Conservation (phyloP, 1,140 invertebrate species). For the Eurytemora carolleeae region DNA sequence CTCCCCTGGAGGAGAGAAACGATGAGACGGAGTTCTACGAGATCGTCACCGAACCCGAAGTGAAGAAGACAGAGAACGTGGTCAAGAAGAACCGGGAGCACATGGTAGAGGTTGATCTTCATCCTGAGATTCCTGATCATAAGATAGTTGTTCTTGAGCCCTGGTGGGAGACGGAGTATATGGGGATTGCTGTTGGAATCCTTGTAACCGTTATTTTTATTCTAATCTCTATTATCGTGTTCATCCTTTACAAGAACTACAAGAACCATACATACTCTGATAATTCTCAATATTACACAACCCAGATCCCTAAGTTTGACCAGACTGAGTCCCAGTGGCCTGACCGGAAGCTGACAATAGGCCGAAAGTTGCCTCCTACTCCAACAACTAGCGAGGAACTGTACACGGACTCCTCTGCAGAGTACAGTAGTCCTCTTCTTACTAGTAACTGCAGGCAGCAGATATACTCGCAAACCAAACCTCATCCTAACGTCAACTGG, state of each 20-base stretch:
- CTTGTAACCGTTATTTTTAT: background rate
- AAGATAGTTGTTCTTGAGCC: background rate
- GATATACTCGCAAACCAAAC: background rate
- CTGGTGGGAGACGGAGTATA: background rate
- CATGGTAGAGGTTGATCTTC: background rate
- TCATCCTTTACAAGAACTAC: background rate
- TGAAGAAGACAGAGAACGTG: too few relatives aligned
- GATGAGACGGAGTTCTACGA: background rate
- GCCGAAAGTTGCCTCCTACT: background rate
- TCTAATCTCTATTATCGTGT: background rate
- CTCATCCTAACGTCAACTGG: background rate
- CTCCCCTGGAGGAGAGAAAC: too few relatives aligned
- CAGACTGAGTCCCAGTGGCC: background rate
- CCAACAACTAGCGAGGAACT: background rate
- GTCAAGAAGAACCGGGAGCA: background rate
- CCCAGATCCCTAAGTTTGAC: background rate
- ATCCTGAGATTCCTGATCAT: background rate
- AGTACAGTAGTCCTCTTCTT: background rate
- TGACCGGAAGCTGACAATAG: background rate
- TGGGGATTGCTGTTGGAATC: background rate
- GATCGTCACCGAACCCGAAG: too few relatives aligned
- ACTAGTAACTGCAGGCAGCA: background rate
- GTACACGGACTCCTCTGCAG: background rate
- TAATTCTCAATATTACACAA: background rate
- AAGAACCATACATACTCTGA: background rate